A percentile compares a stretch with the other conserved stretches of the same genome.
These are phyloP conservation scores for Pandemis cinnamomeana DNA, from an alignment of 2,888 invertebrate species.

Conservation along the genomic window DNA sequence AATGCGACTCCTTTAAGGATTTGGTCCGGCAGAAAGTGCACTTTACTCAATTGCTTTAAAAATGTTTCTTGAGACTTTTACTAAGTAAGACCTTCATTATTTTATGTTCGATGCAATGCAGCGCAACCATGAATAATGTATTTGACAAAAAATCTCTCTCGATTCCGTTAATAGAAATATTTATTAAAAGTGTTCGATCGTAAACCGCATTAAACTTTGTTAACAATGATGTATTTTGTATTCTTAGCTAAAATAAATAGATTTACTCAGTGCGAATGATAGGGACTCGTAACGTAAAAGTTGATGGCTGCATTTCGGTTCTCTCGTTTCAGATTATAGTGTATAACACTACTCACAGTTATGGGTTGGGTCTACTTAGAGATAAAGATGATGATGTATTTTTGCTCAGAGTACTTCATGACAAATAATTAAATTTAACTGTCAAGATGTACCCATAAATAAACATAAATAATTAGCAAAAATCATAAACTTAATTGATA, in stretches of 20 bases:
- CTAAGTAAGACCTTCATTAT: constrained; percentile 29
- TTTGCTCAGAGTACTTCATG: too few species aligned
- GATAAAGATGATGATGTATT: not conserved
- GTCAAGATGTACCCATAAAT: too few species aligned
- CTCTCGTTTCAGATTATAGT: not conserved
- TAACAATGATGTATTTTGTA: not conserved
- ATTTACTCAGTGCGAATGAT: too few species aligned
- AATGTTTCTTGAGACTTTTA: constrained; percentile 26
- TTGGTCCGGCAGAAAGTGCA: constrained; percentile 55
- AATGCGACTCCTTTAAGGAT: constrained; percentile 54
- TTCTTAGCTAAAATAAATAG: not conserved
- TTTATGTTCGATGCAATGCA: constrained; percentile 11
- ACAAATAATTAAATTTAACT: too few species aligned
- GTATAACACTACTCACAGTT: not conserved
- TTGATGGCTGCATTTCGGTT: constrained; percentile 33
- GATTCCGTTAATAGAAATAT: not conserved
- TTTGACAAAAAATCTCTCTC: not conserved
- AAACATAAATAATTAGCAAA: not conserved
- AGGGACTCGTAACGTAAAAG: constrained; percentile 11
- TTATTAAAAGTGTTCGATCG: not conserved
- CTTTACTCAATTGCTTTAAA: constrained; percentile 56
- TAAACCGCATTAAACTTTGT: not conserved
- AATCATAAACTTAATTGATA: too few species aligned
- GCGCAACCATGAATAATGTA: not conserved
- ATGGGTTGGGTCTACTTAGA: constrained; percentile 3